These are phyloP conservation scores for Grapholita molesta DNA, from an alignment of 1,140 invertebrate genomes.

Conservation along the genomic window DNA sequence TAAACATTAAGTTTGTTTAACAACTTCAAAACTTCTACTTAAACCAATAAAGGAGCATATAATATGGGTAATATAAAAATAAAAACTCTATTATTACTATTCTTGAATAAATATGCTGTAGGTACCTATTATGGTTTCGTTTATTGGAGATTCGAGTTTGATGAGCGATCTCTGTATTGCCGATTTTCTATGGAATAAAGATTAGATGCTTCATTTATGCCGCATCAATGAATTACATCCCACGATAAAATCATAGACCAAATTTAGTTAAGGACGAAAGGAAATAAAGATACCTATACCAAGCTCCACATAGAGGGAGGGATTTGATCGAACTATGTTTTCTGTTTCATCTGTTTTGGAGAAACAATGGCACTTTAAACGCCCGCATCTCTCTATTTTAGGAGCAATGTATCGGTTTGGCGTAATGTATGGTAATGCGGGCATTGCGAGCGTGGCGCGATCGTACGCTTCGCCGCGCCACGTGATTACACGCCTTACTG, in stretches of 20 bases:
- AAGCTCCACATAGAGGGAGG: too few relatives aligned
- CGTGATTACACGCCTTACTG: conserved; percentile 64
- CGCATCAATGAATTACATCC: too few relatives aligned
- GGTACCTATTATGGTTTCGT: too few relatives aligned
- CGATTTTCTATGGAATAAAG: too few relatives aligned
- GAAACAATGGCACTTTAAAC: background rate
- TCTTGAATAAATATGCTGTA: too few relatives aligned
- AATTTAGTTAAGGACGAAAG: too few relatives aligned
- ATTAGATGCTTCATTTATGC: too few relatives aligned
- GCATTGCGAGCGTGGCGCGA: conserved; percentile 41
- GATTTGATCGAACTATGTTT: background rate
- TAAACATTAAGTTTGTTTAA: background rate
- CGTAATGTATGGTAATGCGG: conserved; percentile 27
- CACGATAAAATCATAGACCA: too few relatives aligned
- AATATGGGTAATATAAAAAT: background rate
- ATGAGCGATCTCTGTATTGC: too few relatives aligned
- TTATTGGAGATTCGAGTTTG: too few relatives aligned
- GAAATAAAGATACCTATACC: too few relatives aligned
- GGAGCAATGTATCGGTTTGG: conserved; percentile 19
- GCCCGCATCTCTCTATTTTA: conserved; percentile 18
- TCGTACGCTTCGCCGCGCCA: conserved; percentile 46
- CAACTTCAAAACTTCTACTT: background rate
- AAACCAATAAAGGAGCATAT: background rate
- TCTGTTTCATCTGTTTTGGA: background rate
- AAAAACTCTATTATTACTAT: too few relatives aligned